Conservation (phyloP, 2,888 invertebrate genomes). For the Pyrocoelia pectoralis region DNA sequence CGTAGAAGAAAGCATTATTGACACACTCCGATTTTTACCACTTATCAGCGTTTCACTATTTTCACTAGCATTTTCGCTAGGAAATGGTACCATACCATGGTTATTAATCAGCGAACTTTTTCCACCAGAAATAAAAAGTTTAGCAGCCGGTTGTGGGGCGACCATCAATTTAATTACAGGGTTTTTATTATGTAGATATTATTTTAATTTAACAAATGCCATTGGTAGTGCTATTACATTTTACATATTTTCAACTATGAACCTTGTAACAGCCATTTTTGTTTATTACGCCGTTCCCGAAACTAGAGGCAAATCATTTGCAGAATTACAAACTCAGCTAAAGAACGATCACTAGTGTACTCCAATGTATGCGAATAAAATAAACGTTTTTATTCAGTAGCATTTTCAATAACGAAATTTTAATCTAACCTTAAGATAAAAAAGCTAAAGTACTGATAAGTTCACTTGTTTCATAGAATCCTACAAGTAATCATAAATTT, state of each 20-base stretch:
- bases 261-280: conserved; percentile 71
- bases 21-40: conserved; percentile 75
- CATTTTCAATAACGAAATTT: no score
- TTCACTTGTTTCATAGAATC: no score
- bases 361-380: no score
- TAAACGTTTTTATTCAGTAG: no score
- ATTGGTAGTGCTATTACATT: conserved; percentile 73
- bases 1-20: conserved; percentile 59
- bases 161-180: conserved; percentile 86
- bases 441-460: no score
- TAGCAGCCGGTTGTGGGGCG: conserved; percentile 80
- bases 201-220: conserved; percentile 64
- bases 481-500: no score
- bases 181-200: conserved; percentile 81
- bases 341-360: no score
- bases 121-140: conserved; percentile 78
- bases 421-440: no score
- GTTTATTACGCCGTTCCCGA: conserved; percentile 73
- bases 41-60: conserved; percentile 77
- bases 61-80: conserved; percentile 81
- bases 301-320: conserved; percentile 75
- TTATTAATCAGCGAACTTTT: conserved; percentile 86
- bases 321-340: conserved; percentile 68
- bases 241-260: conserved; percentile 77
- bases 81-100: conserved; percentile 90